Evolutionary conservation across 2,888 invertebrate genomes (phyloP), one percentile per base, ranked within the genome.

Genomic region (Pantelozetes paolii): DNA sequence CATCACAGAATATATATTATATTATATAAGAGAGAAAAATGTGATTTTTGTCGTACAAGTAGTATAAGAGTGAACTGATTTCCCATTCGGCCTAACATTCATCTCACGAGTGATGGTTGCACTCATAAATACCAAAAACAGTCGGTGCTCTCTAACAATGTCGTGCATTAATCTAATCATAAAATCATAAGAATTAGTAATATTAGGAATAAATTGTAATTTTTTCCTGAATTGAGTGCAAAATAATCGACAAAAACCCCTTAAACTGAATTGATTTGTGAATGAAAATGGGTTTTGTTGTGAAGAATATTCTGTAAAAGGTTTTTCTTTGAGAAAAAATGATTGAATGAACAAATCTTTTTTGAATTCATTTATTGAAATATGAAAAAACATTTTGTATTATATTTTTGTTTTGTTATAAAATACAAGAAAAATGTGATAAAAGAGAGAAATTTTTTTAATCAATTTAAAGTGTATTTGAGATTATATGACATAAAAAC

Each of bases 61-160:
- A 57, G 30, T 57, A 26, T 2, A 23, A 64, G 18, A 40, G 20
- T 64, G 20, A 64, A 40, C 36, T 64, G 40, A 64, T 64, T 64
- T 64, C 64, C 64, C 64, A 64, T 64, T 64, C 64, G 64, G 64
- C 64, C 40, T 64, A 62, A 40, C 23, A 40, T 57, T 57, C 28
- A 9, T 28, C 28, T 28, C 57, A 57, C 30, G 57, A 57, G 57
- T 57, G 2, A 15, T 15, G 2, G 11, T 11, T 8, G 6, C 11
- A 36, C 36, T 36, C 5, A 36, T 36, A 36, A 5, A 36, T 36
- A 36, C 36, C 11, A 15, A 6, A 45, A 45, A 45, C 18, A 45
- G 15, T 45, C 18, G 36, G 36, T 45, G 45, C 45, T 36, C 36
- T 36, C 45, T 45, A 45, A 36, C 36, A 5, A 8, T 45, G 2